Base-by-base conservation (phyloP, 2,797 vertebrate species). In the Sandelia bainsii region DNA sequence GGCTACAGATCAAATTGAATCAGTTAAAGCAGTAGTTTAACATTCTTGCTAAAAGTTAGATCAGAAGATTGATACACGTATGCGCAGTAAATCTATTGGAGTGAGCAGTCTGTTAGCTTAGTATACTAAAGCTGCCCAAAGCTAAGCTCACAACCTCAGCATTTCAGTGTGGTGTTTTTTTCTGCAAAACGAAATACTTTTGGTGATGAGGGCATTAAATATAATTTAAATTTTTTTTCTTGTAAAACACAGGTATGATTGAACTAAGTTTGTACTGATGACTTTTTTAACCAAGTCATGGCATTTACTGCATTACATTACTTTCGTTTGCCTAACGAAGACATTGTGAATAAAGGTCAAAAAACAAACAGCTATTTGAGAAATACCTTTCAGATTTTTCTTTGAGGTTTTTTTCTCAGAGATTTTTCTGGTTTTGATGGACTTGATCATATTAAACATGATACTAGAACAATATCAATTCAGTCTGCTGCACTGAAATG, bases 301-400 rank as follows among this genome's bases (percentile, higher is more conserved):
- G 25, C 51, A 69, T 81, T 73, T 75, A 65, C 56, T 48, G 59
- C 23, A 17, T 32, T 20, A 20, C 42, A 5, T 13, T 32, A 39
- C 10, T 54, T 7, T 16, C 20, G 40, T 77, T 77, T 77, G 50
- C 29, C 68, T 54, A 34, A 77, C 57, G 6, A 20, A 57, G 44
- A 69, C 10, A 20, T 40, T 32, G 12, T 69, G 51, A 66, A 69
- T 67, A 80, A 76, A 82, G 42, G 67, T 72, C 56, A 72, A 6
- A 66, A n/a, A n/a, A n/a, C n/a, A n/a, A 59, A 61, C 10, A 37
- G 5, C 8, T 37, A 8, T 34, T 25, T 25, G 4, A 25, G 25
- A 25, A 2, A 25, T 2, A 25, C 2, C 25, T 25, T 25, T 4
- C 25, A 2, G 25, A 25, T 25, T 25, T n/a, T n/a, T n/a, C n/a